Conservation (phyloP, 1,140 invertebrate genomes). For the Oncopeltus fasciatus region DNA sequence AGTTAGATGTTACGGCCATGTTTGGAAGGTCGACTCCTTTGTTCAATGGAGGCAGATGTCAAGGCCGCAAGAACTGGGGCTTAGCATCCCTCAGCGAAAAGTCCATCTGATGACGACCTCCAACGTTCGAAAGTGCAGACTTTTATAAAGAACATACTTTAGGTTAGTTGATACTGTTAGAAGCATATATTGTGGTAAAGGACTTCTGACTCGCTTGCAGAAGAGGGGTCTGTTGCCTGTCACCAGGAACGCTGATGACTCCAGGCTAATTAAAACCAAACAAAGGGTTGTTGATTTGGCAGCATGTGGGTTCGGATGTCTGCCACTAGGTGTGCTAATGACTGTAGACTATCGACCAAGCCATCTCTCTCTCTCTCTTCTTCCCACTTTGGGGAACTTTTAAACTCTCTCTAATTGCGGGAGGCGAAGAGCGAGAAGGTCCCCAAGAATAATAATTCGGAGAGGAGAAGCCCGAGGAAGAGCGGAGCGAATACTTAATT, state of each 20-base stretch:
- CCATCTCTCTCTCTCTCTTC: neutral
- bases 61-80: no score
- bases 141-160: neutral
- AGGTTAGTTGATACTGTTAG: neutral
- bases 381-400: no score
- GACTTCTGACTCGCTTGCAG: neutral
- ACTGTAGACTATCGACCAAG: neutral
- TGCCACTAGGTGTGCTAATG: neutral
- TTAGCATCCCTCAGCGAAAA: no score
- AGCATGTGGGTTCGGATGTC: neutral
- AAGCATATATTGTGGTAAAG: neutral
- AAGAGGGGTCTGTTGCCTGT: neutral
- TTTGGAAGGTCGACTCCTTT: no score
- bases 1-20: no score
- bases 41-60: no score
- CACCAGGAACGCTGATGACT: no score
- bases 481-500: neutral
- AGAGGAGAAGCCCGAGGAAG: neutral
- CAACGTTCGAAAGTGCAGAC: neutral
- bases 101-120: no score
- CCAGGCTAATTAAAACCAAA: no score
- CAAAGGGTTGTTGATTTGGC: neutral
- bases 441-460: conserved; percentile 1
- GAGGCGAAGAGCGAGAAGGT: no score
- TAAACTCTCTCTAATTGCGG: neutral